These are phyloP conservation scores for Meghimatium bilineatum DNA, from an alignment of 2,888 invertebrate species.

Conservation along the genomic window DNA sequence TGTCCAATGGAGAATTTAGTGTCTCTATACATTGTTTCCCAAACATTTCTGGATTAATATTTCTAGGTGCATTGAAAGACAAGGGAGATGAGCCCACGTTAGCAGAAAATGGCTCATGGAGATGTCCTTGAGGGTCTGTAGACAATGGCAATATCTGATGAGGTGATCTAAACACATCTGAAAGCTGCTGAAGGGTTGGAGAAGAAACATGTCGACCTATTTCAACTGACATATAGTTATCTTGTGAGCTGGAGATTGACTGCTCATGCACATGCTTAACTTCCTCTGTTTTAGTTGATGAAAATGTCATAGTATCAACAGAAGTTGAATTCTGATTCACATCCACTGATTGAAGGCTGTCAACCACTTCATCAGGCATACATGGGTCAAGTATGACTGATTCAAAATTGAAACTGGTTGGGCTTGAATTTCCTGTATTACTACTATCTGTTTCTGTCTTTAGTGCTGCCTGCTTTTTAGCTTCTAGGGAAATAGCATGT, in stretches of 20 bases:
- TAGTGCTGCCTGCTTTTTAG: conserved; percentile 45
- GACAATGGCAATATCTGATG: neutral
- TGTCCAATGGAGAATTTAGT: conserved; percentile 1
- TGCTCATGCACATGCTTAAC: neutral
- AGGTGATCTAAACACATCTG: conserved; percentile 17
- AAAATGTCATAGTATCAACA: neutral
- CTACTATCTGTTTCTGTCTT: conserved; percentile 26
- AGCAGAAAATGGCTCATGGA: neutral
- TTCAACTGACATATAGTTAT: neutral
- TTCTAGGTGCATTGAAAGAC: conserved; percentile 1
- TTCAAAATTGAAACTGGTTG: conserved; percentile 34
- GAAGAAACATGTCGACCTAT: neutral
- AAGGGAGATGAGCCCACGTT: neutral
- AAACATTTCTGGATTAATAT: neutral
- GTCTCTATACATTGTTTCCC: neutral
- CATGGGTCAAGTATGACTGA: conserved; percentile 39
- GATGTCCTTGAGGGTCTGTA: neutral
- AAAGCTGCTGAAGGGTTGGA: neutral
- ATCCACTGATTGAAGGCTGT: conserved; percentile 27
- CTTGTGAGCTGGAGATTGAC: neutral
- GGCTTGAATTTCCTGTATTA: conserved; percentile 4
- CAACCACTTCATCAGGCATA: conserved; percentile 26
- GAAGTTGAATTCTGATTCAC: conserved; percentile 12
- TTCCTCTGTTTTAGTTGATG: neutral
- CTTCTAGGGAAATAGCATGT: conserved; percentile 73